These are phyloP conservation scores for Antheraea pernyi DNA, from an alignment of 1,140 invertebrate genomes.

Conservation along the genomic window DNA sequence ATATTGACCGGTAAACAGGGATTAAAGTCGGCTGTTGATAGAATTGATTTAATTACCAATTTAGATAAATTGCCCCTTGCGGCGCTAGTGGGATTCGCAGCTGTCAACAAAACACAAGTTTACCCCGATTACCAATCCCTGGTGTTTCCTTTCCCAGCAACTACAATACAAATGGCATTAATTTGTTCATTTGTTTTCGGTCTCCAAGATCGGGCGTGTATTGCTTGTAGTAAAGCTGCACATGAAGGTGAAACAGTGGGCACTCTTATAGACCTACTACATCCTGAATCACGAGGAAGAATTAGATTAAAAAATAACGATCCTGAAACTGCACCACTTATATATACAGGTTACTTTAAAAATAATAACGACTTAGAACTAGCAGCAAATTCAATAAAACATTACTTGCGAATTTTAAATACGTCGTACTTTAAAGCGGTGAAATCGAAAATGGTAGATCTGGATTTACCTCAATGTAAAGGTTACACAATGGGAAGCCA, in stretches of 20 bases:
- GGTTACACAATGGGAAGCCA: slow-evolving; percentile 82
- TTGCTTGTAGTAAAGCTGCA: too few species aligned
- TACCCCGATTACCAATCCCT: slow-evolving; percentile 50
- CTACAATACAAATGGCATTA: slow-evolving; percentile 81
- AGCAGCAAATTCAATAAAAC: slow-evolving; percentile 87
- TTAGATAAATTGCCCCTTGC: slow-evolving; percentile 87
- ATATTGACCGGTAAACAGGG: slow-evolving; percentile 60
- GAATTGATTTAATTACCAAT: slow-evolving; percentile 81
- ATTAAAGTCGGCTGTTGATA: slow-evolving; percentile 67
- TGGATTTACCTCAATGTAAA: slow-evolving; percentile 56
- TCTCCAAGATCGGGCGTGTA: slow-evolving; percentile 79
- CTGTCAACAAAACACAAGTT: slow-evolving; percentile 63
- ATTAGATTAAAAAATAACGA: slow-evolving; percentile 47
- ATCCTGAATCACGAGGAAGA: too few species aligned
- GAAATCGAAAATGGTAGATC: too few species aligned
- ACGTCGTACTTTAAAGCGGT: slow-evolving; percentile 78
- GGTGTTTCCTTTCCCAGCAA: slow-evolving; percentile 31
- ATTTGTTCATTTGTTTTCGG: slow-evolving; percentile 84
- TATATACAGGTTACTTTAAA: slow-evolving; percentile 91
- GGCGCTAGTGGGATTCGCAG: slow-evolving; percentile 86
- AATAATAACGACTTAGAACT: slow-evolving; percentile 87
- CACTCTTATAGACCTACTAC: too few species aligned
- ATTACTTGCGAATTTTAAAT: slow-evolving; percentile 74
- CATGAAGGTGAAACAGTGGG: too few species aligned
- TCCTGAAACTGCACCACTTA: slow-evolving; percentile 91